phyloP scores from a whole-genome alignment of 2,888 invertebrate genomes.

The Drosophila prolongata region DNA sequence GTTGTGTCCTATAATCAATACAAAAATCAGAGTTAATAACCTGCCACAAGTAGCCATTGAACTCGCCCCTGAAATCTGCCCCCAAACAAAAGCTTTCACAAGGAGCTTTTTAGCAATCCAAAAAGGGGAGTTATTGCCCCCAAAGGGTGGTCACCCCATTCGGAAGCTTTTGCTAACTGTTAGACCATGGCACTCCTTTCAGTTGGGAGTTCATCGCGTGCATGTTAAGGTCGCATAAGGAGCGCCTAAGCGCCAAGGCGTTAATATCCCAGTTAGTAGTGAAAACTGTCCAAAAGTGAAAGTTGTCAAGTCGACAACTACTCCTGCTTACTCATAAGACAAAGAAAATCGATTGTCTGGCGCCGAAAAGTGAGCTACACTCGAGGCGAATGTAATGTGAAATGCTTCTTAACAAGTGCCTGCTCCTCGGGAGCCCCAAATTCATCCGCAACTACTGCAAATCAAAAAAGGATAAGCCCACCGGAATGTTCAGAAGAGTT shows the following conservation, averaged over 20 bases:
- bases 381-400: slow-evolving; percentile 44
- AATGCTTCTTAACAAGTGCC: slow-evolving; percentile 72
- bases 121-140: slow-evolving; percentile 10
- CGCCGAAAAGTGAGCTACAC: slow-evolving; percentile 65
- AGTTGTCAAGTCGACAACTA: slow-evolving; percentile 25
- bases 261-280: slow-evolving; percentile 53
- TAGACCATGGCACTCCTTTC: slow-evolving; percentile 68
- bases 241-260: slow-evolving; percentile 31
- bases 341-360: slow-evolving; percentile 55
- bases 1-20: not conserved
- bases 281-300: slow-evolving; percentile 40
- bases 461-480: slow-evolving; percentile 28
- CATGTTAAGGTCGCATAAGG: slow-evolving; percentile 70
- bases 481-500: slow-evolving; percentile 58
- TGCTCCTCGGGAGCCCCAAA: slow-evolving; percentile 55
- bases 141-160: slow-evolving; percentile 6
- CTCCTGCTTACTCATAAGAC: not conserved
- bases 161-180: slow-evolving; percentile 48
- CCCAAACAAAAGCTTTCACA: not conserved
- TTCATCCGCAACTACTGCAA: slow-evolving; percentile 38
- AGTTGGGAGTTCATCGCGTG: slow-evolving; percentile 65
- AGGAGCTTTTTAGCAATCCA: slow-evolving; percentile 9
- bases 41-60: slow-evolving; percentile 35
- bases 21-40: slow-evolving; percentile 38
- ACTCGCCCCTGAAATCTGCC: slow-evolving; percentile 27